Base-by-base conservation (phyloP, 2,113 vertebrate species). In the Ancistrus triradiatus region DNA sequence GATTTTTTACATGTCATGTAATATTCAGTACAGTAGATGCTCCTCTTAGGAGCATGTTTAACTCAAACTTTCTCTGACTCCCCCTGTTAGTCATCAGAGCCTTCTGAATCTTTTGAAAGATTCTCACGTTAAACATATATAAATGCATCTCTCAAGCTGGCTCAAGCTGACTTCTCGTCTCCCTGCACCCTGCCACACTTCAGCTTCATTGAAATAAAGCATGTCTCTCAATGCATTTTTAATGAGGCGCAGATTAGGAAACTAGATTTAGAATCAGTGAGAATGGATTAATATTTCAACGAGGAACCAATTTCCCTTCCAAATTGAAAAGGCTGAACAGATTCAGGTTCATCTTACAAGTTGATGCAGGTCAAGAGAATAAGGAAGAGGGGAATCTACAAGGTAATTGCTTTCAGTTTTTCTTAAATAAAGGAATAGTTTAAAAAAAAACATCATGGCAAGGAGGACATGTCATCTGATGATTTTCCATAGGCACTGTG, bases 191-290 rank as follows among this genome's bases (percentile, higher is more conserved):
- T 72, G 52, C 66, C 60, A 50, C 10, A 62, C 19, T 18, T 61
- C 50, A 31, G 28, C 47, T 67, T 28, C 60, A 67, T 69, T 75
- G 65, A 78, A 76, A 77, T 77, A 74, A 67, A 75, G 68, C 67
- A 73, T 71, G 70, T 71, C 42, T 65, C 53, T 44, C 58, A 60
- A 77, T 80, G 65, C 59, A 80, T 77, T 72, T 78, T 80, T 80
- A 78, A 80, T 80, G 69, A 77, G 63, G 27, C 55, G 50, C 46
- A 78, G 78, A 77, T 80, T 78, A 75, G 72, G 73, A 78, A 71
- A 75, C 78, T 78, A 74, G 62, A 75, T 80, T 80, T 77, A 75
- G 78, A 80, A 73, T 80, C 72, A 75, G 76, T 70, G 63, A 62
- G 65, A 50, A 21, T 69, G 67, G 63, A 80, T 80, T 75, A 73